Conservation (phyloP, 2,797 vertebrate genomes). For the Danio kyathit region DNA sequence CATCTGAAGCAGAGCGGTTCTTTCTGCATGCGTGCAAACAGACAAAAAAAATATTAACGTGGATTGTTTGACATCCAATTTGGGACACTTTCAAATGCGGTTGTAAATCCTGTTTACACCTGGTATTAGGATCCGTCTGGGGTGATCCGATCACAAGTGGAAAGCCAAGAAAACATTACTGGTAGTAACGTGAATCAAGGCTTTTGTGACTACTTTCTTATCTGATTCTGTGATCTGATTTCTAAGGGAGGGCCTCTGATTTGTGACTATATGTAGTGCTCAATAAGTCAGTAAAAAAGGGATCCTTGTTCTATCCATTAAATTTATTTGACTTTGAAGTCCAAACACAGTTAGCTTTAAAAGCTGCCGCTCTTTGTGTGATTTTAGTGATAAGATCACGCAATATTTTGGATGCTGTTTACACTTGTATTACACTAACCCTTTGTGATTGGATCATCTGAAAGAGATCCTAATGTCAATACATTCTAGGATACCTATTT, state of each 20-base stretch:
- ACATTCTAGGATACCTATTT: not conserved
- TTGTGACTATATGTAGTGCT: not conserved
- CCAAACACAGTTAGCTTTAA: not conserved
- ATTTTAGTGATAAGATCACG: not conserved
- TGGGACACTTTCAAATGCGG: conserved; percentile 16
- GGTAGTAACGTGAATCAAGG: conserved; percentile 3
- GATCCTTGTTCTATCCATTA: not conserved
- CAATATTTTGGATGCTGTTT: not conserved
- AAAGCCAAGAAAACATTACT: not conserved
- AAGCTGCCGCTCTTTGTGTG: not conserved
- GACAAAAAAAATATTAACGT: not conserved
- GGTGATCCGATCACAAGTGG: conserved; percentile 24
- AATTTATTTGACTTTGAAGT: not conserved
- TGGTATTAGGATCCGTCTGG: conserved; percentile 12
- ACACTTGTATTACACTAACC: not conserved
- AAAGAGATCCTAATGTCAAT: not conserved
- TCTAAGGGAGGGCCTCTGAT: not conserved
- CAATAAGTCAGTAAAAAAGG: not conserved
- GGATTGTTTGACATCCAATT: conserved; percentile 11
- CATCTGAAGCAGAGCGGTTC: not conserved
- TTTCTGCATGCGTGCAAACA: not conserved
- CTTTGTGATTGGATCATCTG: not conserved
- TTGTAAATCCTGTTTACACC: conserved; percentile 26
- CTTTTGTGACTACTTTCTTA: not conserved
- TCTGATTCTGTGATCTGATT: not conserved